Base-by-base conservation (phyloP, 1,140 invertebrate genomes). In the Calliopsis andreniformis region DNA sequence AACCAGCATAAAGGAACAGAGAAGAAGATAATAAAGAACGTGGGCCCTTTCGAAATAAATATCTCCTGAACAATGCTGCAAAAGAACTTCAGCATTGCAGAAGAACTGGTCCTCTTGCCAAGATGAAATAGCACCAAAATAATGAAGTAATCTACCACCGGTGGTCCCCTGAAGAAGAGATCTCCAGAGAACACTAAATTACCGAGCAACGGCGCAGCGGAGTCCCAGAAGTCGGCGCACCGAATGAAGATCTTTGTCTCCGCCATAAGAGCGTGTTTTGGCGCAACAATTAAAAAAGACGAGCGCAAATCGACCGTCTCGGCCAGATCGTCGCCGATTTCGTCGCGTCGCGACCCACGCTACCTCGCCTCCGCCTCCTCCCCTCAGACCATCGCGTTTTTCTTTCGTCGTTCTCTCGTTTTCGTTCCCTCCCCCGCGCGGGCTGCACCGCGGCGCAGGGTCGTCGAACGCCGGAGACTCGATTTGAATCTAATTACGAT, bases 401-500 rank as follows among this genome's bases (percentile, higher is more conserved):
- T 71, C 23, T 66, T 42, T 64, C 42, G 56, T 68, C 12, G 18
- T 42, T 51, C 62, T 68, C 43, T 20, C 12, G 55, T 35, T 64
- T 47, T 69, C 35, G 49, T 61, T n/a, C 58, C 61, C 64, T 51
- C 43, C 55, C 67, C 43, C 61, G 47, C 28, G 58, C 51, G 43
- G 18, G 25, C 7, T 8, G 30, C 28, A 18, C n/a, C 58, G n/a
- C 42, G 51, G 68, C 58, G 69, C 62, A 78, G 82, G 86, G 83
- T 82, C 83, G 82, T 84, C 85, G 87, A 87, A 87, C 79, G 82
- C 79, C 61, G 58, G 67, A 59, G 76, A 79, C 84, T 79, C 82
- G 82, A 86, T 86, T 86, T 83, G 85, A 86, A 86, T 86, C 81
- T 86, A 80, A 86, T 86, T 86, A 86, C 81, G 82, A 86, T 86